Conservation (phyloP, 2,797 vertebrate species). For the Spizella passerina region DNA sequence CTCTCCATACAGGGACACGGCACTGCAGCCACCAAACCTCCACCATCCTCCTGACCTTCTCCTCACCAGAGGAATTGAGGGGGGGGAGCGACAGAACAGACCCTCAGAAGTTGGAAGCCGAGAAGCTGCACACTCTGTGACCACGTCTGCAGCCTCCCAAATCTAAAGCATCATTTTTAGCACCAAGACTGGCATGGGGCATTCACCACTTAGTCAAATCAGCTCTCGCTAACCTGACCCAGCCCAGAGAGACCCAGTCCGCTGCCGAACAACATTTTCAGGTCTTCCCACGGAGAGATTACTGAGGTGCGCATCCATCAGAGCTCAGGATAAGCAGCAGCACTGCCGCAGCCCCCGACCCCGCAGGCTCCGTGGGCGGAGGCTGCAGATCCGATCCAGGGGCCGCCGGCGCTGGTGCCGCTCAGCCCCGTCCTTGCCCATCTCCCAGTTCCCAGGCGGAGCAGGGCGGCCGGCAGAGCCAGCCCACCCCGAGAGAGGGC, state of each 20-base stretch:
- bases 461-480: background rate
- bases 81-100: accelerated
- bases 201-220: accelerated
- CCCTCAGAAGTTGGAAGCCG: accelerated
- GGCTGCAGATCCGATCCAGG: background rate
- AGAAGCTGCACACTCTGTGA: background rate
- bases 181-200: accelerated
- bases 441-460: background rate
- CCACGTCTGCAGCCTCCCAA: accelerated
- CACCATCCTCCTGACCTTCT: background rate
- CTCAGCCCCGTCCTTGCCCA: accelerated
- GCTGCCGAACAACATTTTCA: accelerated
- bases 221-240: too few species aligned
- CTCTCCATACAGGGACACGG: accelerated
- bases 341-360: background rate
- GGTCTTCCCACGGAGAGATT: too few species aligned
- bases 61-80: background rate
- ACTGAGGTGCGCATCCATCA: background rate
- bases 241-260: accelerated
- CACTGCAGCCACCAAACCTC: background rate
- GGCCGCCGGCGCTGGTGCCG: accelerated
- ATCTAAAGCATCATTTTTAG: accelerated
- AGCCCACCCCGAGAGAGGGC: background rate
- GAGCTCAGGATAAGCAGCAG: background rate
- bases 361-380: accelerated